phyloP scores from a whole-genome alignment of 2,797 vertebrate genomes.

The Enteromius paludinosus region DNA sequence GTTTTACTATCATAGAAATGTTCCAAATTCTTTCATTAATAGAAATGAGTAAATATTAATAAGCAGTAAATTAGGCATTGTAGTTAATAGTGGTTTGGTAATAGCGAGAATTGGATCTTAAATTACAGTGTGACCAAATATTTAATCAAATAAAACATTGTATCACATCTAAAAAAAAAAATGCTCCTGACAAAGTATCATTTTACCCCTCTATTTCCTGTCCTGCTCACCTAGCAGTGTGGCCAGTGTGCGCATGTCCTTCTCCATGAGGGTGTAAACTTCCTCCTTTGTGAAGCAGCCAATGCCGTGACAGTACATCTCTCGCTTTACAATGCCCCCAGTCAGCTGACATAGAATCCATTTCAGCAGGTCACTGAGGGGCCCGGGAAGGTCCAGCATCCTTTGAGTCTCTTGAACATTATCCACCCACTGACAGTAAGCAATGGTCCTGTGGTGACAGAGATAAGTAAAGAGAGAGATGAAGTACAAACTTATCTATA shows the following conservation, averaged over 20 bases:
- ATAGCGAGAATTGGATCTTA: too few relatives aligned
- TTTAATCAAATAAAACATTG: background rate
- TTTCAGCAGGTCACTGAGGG: conserved; percentile 91
- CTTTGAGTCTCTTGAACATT: conserved; percentile 94
- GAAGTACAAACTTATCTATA: background rate
- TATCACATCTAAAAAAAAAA: background rate
- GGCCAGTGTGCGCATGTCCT: conserved; percentile 94
- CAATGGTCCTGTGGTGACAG: conserved; percentile 84
- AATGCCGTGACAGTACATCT: conserved; percentile 97
- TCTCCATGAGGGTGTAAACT: conserved; percentile 95
- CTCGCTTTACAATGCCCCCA: conserved; percentile 91
- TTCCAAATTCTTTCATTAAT: too few relatives aligned
- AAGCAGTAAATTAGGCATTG: too few relatives aligned
- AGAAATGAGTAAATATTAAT: too few relatives aligned
- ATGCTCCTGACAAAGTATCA: background rate
- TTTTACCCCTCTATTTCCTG: background rate
- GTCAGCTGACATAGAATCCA: conserved; percentile 95
- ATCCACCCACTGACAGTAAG: conserved; percentile 99
- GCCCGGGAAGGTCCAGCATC: conserved; percentile 90
- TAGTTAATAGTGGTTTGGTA: too few relatives aligned
- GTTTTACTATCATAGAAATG: too few relatives aligned
- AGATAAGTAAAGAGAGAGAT: background rate
- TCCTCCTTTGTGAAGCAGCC: conserved; percentile 95
- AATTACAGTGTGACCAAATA: too few relatives aligned
- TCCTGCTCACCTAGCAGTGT: conserved; percentile 86